Percentiles rank a stretch among this genome's conserved stretches.
Conservation (phyloP, 2,113 vertebrate species). For the Lates calcarifer region DNA sequence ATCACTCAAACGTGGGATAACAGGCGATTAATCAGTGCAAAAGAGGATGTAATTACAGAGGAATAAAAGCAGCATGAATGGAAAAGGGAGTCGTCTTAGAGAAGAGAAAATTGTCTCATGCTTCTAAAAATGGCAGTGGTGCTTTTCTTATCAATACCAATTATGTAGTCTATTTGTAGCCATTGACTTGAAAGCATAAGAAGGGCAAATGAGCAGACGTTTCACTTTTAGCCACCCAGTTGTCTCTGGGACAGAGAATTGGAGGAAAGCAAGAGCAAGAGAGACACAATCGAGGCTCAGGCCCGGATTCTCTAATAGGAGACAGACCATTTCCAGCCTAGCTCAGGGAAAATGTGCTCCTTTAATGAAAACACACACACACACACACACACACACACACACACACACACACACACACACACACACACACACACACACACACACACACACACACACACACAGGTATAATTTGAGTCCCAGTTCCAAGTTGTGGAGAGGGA, state of each 20-base stretch:
- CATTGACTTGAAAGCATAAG: neutral
- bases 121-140: accelerated
- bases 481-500: slow-evolving; percentile 47
- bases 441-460: slow-evolving; percentile 32
- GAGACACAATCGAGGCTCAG: slow-evolving; percentile 26
- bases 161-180: neutral
- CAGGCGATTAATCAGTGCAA: neutral
- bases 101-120: neutral
- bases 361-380: slow-evolving; percentile 34
- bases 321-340: slow-evolving; percentile 43
- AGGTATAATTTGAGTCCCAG: slow-evolving; percentile 52
- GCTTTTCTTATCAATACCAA: neutral
- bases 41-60: neutral
- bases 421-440: slow-evolving; percentile 14
- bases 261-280: neutral
- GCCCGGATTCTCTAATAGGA: slow-evolving; percentile 31
- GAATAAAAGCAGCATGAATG: neutral
- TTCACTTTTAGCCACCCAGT: neutral
- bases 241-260: slow-evolving; percentile 8
- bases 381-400: slow-evolving; percentile 29
- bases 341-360: slow-evolving; percentile 52
- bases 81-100: neutral
- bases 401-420: slow-evolving; percentile 24
- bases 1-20: neutral
- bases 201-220: neutral